A percentile compares a stretch with the other conserved stretches of the same genome.
Conservation (phyloP, 1,140 invertebrate species). For the Neodiprion virginianus region DNA sequence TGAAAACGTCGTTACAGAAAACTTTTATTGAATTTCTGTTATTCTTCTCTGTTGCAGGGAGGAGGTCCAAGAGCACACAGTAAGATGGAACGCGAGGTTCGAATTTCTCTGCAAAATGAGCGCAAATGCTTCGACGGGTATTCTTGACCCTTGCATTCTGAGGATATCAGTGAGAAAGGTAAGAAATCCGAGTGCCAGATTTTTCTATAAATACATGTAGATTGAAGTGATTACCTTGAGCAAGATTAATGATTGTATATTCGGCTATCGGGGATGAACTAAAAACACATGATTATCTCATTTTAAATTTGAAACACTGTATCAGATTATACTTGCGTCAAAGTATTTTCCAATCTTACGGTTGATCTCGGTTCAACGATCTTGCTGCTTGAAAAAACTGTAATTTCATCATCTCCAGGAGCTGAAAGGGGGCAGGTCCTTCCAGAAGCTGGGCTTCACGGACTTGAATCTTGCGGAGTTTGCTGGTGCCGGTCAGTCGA, state of each 20-base stretch:
- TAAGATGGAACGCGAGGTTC: slow-evolving; percentile 90
- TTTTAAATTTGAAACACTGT: too few species aligned
- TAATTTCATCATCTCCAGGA: slow-evolving; percentile 64
- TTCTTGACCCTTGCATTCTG: slow-evolving; percentile 90
- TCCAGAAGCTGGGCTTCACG: slow-evolving; percentile 95
- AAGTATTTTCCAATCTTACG: too few species aligned
- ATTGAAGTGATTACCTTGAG: not conserved
- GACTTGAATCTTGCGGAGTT: slow-evolving; percentile 96
- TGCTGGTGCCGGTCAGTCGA: slow-evolving; percentile 88
- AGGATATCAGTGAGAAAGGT: slow-evolving; percentile 96
- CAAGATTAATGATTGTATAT: too few species aligned
- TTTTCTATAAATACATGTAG: slow-evolving; percentile 9
- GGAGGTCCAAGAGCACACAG: slow-evolving; percentile 91
- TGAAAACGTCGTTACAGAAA: not conserved
- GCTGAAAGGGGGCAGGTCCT: slow-evolving; percentile 86
- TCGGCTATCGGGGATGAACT: too few species aligned
- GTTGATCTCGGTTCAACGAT: too few species aligned
- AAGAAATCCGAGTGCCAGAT: slow-evolving; percentile 48
- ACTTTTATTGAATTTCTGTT: slow-evolving; percentile 17
- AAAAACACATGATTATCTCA: too few species aligned
- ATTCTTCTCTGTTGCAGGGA: slow-evolving; percentile 72
- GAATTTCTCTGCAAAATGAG: slow-evolving; percentile 96
- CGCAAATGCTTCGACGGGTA: slow-evolving; percentile 91
- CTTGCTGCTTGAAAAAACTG: not conserved
- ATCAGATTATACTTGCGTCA: too few species aligned